These are phyloP conservation scores for Dinomys branickii DNA, from an alignment of 2,113 vertebrate genomes.

Conservation along the genomic window DNA sequence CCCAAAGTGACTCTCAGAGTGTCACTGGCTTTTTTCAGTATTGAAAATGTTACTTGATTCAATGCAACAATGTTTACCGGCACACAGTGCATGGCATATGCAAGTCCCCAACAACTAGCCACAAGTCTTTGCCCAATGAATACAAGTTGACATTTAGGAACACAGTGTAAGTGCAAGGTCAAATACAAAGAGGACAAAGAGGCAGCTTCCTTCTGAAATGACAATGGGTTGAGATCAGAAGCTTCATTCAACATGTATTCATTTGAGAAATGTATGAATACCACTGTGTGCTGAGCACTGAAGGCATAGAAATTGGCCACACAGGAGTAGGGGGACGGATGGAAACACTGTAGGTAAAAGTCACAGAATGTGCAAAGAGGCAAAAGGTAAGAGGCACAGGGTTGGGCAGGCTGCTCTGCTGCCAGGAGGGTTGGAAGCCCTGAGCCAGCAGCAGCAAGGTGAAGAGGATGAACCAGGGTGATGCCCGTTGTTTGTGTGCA, in stretches of 20 bases:
- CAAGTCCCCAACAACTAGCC: neutral
- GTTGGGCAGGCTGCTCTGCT: neutral
- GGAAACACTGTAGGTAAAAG: neutral
- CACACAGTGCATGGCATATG: neutral
- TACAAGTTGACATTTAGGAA: neutral
- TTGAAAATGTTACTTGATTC: neutral
- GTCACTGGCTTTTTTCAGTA: neutral
- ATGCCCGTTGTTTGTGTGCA: neutral
- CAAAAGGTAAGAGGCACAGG: neutral
- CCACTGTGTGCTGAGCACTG: neutral
- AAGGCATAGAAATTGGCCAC: neutral
- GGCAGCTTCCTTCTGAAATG: neutral
- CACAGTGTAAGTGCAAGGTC: accelerated
- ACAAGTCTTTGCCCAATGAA: neutral
- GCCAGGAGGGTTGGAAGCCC: neutral
- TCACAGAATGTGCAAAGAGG: neutral
- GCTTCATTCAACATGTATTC: neutral
- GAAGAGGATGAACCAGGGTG: neutral
- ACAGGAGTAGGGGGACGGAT: neutral
- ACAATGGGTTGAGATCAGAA: neutral
- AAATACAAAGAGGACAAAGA: neutral
- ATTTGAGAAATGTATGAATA: neutral
- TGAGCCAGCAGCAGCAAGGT: neutral
- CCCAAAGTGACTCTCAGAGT: neutral
- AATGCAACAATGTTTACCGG: neutral